Conservation (phyloP, 2,797 vertebrate genomes). For the Chrysocyon brachyurus region DNA sequence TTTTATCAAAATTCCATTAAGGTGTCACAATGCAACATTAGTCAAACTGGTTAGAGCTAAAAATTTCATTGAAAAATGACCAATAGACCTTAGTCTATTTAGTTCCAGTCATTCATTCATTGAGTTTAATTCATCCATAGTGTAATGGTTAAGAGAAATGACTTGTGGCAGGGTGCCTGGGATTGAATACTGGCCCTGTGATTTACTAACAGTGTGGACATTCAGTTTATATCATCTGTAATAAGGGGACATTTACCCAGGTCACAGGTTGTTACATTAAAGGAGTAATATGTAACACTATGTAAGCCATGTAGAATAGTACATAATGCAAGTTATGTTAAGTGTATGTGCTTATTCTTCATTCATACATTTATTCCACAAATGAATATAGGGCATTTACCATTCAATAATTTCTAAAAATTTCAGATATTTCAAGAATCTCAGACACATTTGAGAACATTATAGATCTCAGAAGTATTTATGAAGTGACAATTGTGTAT, state of each 20-base stretch:
- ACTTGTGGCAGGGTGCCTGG: background rate
- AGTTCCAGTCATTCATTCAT: background rate
- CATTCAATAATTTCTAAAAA: background rate
- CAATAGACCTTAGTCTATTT: background rate
- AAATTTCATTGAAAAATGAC: slow-evolving; percentile 16
- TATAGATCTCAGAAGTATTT: slow-evolving; percentile 45
- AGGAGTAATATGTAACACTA: background rate
- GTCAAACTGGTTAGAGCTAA: slow-evolving; percentile 37
- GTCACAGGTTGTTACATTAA: background rate
- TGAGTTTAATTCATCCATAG: slow-evolving; percentile 27
- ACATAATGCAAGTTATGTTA: background rate
- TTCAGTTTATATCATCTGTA: background rate
- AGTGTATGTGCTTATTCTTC: background rate
- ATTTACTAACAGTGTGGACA: slow-evolving; percentile 11
- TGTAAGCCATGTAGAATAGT: background rate
- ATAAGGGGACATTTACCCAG: background rate
- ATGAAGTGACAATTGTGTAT: background rate
- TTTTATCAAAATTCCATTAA: slow-evolving; percentile 66
- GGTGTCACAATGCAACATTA: background rate
- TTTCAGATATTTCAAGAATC: slow-evolving; percentile 3
- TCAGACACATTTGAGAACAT: background rate
- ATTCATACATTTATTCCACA: background rate
- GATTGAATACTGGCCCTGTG: background rate
- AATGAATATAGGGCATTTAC: background rate
- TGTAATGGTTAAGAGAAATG: background rate